Percentiles rank a stretch among this genome's conserved stretches.
These are phyloP conservation scores for Holcopasites calliopsidis DNA, from an alignment of 1,140 invertebrate species.

Conservation along the genomic window DNA sequence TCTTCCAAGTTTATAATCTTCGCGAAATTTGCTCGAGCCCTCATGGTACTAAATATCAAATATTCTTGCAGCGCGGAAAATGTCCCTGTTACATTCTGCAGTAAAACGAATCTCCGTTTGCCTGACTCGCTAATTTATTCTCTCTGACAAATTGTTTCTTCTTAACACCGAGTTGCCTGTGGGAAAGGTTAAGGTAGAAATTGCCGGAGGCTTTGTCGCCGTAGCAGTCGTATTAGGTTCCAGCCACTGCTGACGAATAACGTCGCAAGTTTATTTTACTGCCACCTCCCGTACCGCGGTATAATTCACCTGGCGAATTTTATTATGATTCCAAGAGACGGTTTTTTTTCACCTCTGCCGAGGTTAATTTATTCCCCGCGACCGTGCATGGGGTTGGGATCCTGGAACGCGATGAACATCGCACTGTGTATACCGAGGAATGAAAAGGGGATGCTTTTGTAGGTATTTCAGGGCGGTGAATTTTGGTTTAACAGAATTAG, in stretches of 20 bases:
- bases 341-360: slow-evolving; percentile 14
- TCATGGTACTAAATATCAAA: too few relatives aligned
- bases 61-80: too few relatives aligned
- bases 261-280: slow-evolving; percentile 37
- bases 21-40: background rate
- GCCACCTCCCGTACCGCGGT: background rate
- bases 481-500: too few relatives aligned
- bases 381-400: background rate
- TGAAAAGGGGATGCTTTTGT: background rate
- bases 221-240: slow-evolving; percentile 46
- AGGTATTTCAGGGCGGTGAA: too few relatives aligned
- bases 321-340: slow-evolving; percentile 33
- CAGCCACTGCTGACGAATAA: slow-evolving; percentile 36
- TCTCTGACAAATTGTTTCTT: slow-evolving; percentile 61
- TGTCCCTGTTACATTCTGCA: too few relatives aligned
- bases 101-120: background rate
- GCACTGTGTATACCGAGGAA: background rate
- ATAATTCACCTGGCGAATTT: slow-evolving; percentile 43
- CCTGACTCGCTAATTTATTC: slow-evolving; percentile 48
- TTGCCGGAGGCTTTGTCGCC: slow-evolving; percentile 1
- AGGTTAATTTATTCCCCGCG: slow-evolving; percentile 28
- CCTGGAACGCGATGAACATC: slow-evolving; percentile 30
- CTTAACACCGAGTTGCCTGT: slow-evolving; percentile 27
- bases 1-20: too few relatives aligned
- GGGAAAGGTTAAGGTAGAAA: slow-evolving; percentile 29